Evolutionary conservation across 2,113 vertebrate genomes (phyloP).

Genomic region (Dinomys branickii): DNA sequence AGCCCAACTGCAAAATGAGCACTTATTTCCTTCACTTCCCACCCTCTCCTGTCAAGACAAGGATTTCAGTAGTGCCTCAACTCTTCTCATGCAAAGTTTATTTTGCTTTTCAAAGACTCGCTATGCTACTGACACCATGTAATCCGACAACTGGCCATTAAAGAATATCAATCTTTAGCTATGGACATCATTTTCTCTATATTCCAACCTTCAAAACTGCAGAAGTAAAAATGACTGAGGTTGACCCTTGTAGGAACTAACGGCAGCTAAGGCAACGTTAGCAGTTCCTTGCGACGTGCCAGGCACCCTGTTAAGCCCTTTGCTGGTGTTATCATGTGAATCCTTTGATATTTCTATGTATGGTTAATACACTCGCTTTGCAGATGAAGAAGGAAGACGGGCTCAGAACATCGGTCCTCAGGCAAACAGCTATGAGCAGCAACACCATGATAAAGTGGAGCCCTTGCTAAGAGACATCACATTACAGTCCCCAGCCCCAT

Average conservation of each 20-base stretch:
- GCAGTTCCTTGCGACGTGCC: background rate
- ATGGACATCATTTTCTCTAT: background rate
- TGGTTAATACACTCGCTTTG: background rate
- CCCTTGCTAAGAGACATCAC: background rate
- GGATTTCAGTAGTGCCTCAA: background rate
- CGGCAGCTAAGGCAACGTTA: background rate
- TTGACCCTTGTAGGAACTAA: background rate
- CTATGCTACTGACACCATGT: background rate
- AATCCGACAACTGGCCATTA: background rate
- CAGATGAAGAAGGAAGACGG: background rate
- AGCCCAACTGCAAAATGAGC: background rate
- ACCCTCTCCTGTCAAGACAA: background rate
- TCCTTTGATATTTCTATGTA: background rate
- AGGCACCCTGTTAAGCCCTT: background rate
- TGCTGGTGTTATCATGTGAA: background rate
- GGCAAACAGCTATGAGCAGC: background rate
- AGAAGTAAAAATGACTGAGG: background rate
- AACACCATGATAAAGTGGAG: background rate
- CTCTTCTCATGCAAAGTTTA: constrained; percentile 30
- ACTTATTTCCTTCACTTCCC: background rate
- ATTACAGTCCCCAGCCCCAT: background rate
- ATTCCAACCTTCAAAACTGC: background rate
- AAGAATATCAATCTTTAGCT: background rate
- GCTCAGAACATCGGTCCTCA: background rate
- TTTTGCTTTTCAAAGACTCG: constrained; percentile 1